Evolutionary conservation across 2,888 invertebrate species (phyloP), one percentile per base, ranked within the genome.

Genomic region (Callyntrura sp.): DNA sequence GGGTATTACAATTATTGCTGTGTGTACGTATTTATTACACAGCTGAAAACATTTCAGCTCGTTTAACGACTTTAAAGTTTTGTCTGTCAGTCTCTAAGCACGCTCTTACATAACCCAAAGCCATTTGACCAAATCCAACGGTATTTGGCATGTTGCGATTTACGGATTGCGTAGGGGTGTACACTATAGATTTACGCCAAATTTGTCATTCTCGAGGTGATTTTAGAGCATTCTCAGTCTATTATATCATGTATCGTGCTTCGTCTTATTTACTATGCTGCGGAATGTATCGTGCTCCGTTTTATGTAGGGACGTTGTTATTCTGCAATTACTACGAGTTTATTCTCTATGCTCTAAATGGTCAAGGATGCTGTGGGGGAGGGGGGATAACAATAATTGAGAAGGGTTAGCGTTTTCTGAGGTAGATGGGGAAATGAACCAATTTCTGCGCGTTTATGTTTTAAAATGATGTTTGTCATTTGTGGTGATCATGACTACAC

Each of bases 351-450:
- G 84, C 78, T 89, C 84, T 76, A 51, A 90, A 90, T 90, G 90
- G 85, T 90, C 85, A 90, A 90, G 90, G 90, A 90, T 85, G 81
- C 70, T 70, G 23, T 81, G 23, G 14, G 68, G 14, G 48, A 6
- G 25, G 48, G 70, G 11, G 9, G 70, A 6, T 6, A 11, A 70
- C 20, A 73, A 20, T 20, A 17, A 11, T 45, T 0, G 35, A 20
- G 17, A 73, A 43, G 45, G 5, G 57, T 20, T n/a, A 6, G 35
- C 35, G 35, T 35, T 35, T 57, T n/a, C 4, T 51, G 51, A 51
- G 4, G 3, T 73, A 12, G 43, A 11, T 11, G 20, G 48, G n/a
- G 43, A 68, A 78, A 51, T 78, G 55, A 14, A 55, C 78, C 70
- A 73, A 45, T 20, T 68, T 62, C 17, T 51, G 14, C 9, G 9